Percentiles rank a stretch among this genome's conserved stretches.
phyloP scores from a whole-genome alignment of 2,113 vertebrate genomes.

The Nothocercus nigrocapillus region DNA sequence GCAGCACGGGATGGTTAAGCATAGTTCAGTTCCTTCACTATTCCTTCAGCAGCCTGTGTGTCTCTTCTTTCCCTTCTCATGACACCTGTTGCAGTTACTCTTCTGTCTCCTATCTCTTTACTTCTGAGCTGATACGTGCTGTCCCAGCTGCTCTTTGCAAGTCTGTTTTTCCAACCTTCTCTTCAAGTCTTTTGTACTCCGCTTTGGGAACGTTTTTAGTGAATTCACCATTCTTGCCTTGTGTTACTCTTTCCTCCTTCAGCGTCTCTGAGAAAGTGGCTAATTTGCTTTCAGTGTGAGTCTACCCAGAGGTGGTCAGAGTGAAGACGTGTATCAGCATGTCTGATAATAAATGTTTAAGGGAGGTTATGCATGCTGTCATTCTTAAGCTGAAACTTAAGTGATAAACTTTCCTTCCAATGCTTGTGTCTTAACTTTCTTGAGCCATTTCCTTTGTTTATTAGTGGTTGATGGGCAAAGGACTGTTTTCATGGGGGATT shows the following conservation, averaged over 20 bases:
- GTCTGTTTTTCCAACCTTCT: not conserved
- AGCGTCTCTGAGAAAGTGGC: not conserved
- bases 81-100: not conserved
- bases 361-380: not conserved
- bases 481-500: not conserved
- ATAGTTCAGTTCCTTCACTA: not conserved
- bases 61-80: not conserved
- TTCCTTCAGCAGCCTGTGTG: not conserved
- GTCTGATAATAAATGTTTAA: not conserved
- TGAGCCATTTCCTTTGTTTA: not conserved
- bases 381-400: not conserved
- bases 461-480: not conserved
- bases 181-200: not conserved
- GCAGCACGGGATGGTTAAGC: not conserved
- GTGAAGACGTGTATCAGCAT: not conserved
- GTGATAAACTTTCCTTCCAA: not conserved
- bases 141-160: not conserved
- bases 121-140: not conserved
- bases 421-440: not conserved
- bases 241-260: not conserved
- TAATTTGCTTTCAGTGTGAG: not conserved
- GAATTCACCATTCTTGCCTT: not conserved
- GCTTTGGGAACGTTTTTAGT: not conserved
- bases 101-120: not conserved
- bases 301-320: not conserved